A percentile compares a stretch with the other conserved stretches of the same genome.
These are phyloP conservation scores for Temnothorax longispinosus DNA, from an alignment of 1,140 invertebrate species.

Conservation along the genomic window DNA sequence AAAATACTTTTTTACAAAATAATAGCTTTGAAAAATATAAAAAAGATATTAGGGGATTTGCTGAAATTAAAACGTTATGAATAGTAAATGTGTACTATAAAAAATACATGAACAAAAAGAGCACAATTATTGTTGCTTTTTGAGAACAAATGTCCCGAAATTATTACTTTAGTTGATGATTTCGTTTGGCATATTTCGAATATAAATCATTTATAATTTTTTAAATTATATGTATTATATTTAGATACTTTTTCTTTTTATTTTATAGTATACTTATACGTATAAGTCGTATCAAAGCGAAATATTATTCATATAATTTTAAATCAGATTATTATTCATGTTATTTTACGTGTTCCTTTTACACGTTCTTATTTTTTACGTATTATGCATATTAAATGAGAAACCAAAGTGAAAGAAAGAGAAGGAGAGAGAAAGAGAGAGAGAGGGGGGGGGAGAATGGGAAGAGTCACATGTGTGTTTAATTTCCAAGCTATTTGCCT, in stretches of 20 bases:
- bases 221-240: background rate
- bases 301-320: constrained; percentile 10
- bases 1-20: background rate
- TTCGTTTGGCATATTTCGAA: background rate
- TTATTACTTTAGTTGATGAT: background rate
- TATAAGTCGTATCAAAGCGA: background rate
- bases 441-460: background rate
- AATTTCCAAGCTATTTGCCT: constrained; percentile 57
- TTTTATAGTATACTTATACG: background rate
- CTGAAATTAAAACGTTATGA: background rate
- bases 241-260: background rate
- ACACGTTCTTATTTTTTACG: background rate
- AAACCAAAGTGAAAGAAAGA: background rate
- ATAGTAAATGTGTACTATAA: background rate
- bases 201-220: background rate
- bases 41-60: background rate
- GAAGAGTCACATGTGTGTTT: constrained; percentile 13
- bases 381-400: background rate
- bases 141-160: background rate
- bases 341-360: background rate
- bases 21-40: background rate
- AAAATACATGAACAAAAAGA: background rate
- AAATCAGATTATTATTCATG: background rate
- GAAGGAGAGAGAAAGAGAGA: background rate
- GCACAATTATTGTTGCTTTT: background rate